Base-by-base conservation (phyloP, 1,140 invertebrate genomes). In the Ridgeia piscesae region DNA sequence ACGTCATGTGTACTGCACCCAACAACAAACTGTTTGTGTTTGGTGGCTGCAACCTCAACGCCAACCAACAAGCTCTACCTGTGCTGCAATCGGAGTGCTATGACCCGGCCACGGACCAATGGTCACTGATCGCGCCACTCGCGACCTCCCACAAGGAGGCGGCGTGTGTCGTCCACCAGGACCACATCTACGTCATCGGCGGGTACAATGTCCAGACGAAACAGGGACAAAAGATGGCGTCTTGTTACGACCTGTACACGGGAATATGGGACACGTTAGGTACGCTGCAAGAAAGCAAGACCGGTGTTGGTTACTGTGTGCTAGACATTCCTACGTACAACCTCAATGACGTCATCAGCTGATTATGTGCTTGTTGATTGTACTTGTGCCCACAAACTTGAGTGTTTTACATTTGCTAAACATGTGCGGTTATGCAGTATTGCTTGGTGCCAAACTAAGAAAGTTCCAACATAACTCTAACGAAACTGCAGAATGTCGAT, bases 11-110 rank as follows among this genome's bases (percentile, higher is more conserved):
- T 93, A 94, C 94, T n/a, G 94, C 94, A 0, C 58, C 58, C 27
- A 97, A 97, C 93, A 97, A 98, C 95, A 97, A 97, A 94, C 95
- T 98, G 1, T 98, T 97, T 95, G 97, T 98, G 33, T 97, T 98
- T 92, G 98, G 98, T 34, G 96, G 96, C 4, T 98, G 97, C 93
- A 96, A 95, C 93, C 94, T 96, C 35, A 96, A 96, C 93, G 95
- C 95, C 92, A 98, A 98, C 94, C 97, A 98, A 95, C 97, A 98
- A 93, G 97, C 97, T 35, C 96, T 98, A 92, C 97, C 97, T 92
- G 96, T 95, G 93, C 97, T 96, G 97, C 98, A 96, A 97, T 97
- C 97, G 92, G 97, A 98, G 95, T 96, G 97, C 92, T 98, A 98
- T 94, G 97, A 97, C 94, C 96, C 97, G 0, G 94, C 94, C 31